Conservation (phyloP, 2,797 vertebrate species). For the Gallirallus australis region DNA sequence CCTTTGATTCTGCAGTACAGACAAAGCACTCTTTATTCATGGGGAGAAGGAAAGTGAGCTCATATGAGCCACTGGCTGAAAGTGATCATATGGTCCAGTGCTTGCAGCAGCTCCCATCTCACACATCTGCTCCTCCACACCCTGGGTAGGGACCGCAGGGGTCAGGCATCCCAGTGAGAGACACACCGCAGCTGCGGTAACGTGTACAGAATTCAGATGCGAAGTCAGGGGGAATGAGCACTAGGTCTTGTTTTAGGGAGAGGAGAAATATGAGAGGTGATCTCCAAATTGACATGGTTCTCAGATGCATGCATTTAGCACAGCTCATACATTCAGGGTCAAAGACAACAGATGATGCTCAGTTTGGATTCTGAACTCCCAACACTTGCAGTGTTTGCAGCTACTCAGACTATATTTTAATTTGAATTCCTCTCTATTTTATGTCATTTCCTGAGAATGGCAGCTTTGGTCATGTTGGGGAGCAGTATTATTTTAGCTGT, state of each 20-base stretch:
- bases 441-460: not conserved
- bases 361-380: not conserved
- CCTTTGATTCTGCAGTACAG: not conserved
- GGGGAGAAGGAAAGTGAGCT: not conserved
- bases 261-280: not conserved
- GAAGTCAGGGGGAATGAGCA: not conserved
- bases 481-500: not conserved
- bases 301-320: not conserved
- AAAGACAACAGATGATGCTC: not conserved
- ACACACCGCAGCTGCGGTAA: fast-evolving
- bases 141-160: not conserved
- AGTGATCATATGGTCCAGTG: not conserved
- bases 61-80: not conserved
- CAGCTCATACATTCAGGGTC: not conserved
- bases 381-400: not conserved
- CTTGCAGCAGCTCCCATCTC: not conserved
- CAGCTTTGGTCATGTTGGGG: not conserved
- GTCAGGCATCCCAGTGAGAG: not conserved
- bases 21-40: slow-evolving; percentile 36
- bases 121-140: not conserved
- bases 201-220: not conserved
- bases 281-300: not conserved
- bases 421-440: not conserved
- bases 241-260: not conserved
- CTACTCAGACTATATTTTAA: not conserved